Evolutionary conservation across 2,113 vertebrate genomes (phyloP).

Genomic region (Riparia riparia): DNA sequence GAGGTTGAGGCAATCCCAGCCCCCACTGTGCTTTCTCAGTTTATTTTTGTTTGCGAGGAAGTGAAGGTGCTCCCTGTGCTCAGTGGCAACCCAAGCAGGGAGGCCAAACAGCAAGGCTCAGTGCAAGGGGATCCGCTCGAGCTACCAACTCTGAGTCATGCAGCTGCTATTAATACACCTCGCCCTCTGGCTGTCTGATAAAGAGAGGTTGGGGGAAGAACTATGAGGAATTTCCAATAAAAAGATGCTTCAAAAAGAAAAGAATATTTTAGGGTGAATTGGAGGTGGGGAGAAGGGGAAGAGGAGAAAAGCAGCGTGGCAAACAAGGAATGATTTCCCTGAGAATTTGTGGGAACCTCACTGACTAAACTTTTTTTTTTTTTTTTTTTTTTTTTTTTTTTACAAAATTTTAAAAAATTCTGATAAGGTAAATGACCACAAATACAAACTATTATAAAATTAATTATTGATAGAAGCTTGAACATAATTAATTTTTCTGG

Average conservation of each 20-base stretch:
- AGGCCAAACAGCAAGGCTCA: background rate
- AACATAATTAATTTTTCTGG: background rate
- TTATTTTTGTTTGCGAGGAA: constrained; percentile 1
- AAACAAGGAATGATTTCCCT: background rate
- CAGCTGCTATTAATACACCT: constrained; percentile 65
- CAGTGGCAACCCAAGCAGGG: background rate
- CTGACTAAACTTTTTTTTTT: background rate
- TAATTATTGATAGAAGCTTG: background rate
- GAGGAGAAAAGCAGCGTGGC: background rate
- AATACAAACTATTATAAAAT: background rate
- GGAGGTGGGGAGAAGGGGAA: background rate
- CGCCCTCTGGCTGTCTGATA: constrained; percentile 35
- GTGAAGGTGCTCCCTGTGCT: background rate
- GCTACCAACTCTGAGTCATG: constrained; percentile 45
- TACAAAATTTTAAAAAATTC: background rate
- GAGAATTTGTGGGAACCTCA: background rate
- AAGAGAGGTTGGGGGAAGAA: constrained; percentile 12
- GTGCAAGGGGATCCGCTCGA: constrained; percentile 17
- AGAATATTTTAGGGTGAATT: background rate
- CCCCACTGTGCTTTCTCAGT: background rate
- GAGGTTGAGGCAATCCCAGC: background rate
- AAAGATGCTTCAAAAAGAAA: background rate
- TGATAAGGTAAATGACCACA: background rate
- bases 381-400: background rate
- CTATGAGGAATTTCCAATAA: constrained; percentile 33